Base-by-base conservation (phyloP, 1,140 invertebrate genomes). In the Battus philenor region DNA sequence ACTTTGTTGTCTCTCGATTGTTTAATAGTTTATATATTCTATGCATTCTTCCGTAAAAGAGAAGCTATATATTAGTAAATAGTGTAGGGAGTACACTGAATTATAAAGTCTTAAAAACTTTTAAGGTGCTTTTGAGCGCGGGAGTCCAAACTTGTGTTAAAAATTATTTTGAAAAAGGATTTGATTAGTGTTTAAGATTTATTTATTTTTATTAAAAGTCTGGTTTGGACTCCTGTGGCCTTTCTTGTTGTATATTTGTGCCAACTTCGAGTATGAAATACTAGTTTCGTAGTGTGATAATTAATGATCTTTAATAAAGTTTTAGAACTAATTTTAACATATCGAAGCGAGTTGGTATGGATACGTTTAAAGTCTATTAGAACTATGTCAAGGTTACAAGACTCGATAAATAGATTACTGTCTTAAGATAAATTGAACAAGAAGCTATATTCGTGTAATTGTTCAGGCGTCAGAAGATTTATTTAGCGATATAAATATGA, bases 171-270 rank as follows among this genome's bases (percentile, higher is more conserved):
- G 57, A 38, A 50, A 68, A 48, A 63, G 38, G 69, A 78, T 82
- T 82, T 78, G 73, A 82, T 68, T 76, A 79, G 75, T 51, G 56
- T 41, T 66, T 70, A 71, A 69, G 63, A 31, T 33, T 49, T 77
- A 73, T 78, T 77, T 74, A 64, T 75, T 77, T 72, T 51, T 44
- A 27, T 36, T 47, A 44, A 34, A 20, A 45, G 32, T 29, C 63
- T 17, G 22, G 68, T 78, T 62, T 68, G 63, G 44, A 9, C 51
- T 57, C 59, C 57, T 63, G 62, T 69, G 68, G 58, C 46, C 38
- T 41, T 61, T 44, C 33, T 63, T 48, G 49, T 65, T 59, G 52
- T 67, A 58, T 67, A 64, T 75, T 66, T 72, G 78, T 82, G 78
- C 78, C 78, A 82, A 82, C 71, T 75, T 67, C 26, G 44, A 39